phyloP scores from a whole-genome alignment of 2,797 vertebrate genomes.

The Poecilia picta region DNA sequence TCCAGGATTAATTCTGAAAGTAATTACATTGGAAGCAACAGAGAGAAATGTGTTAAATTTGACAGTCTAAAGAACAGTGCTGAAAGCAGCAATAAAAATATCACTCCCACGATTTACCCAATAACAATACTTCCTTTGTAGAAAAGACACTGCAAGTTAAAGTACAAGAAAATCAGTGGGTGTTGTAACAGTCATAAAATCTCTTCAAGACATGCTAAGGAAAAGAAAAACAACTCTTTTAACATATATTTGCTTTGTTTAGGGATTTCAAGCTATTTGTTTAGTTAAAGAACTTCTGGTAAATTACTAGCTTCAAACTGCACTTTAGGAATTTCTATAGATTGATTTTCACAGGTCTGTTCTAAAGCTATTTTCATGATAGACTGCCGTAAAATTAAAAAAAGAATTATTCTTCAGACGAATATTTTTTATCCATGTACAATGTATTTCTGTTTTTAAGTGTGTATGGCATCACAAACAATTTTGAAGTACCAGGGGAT shows the following conservation, averaged over 20 bases:
- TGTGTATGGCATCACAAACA: neutral
- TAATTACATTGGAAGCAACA: neutral
- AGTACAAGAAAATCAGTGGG: neutral
- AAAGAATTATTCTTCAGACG: neutral
- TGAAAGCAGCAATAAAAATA: slow-evolving; percentile 12
- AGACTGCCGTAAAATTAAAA: neutral
- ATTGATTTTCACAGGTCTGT: neutral
- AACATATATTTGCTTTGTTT: neutral
- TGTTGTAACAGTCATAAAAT: neutral
- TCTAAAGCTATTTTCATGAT: neutral
- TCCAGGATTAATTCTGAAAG: neutral
- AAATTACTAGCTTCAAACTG: neutral
- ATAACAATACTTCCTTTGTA: neutral
- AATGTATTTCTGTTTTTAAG: neutral
- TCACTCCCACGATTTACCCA: slow-evolving; percentile 1
- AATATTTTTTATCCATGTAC: neutral
- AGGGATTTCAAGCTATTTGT: neutral
- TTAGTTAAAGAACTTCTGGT: neutral
- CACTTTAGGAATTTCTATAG: neutral
- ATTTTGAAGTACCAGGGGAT: neutral
- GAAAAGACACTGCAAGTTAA: slow-evolving; percentile 1
- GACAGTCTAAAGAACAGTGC: neutral
- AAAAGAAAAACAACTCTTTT: neutral
- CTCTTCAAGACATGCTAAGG: neutral
- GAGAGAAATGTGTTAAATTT: neutral